These are phyloP conservation scores for Hermatobates lingyangjiaoensis DNA, from an alignment of 1,140 invertebrate species.

Conservation along the genomic window DNA sequence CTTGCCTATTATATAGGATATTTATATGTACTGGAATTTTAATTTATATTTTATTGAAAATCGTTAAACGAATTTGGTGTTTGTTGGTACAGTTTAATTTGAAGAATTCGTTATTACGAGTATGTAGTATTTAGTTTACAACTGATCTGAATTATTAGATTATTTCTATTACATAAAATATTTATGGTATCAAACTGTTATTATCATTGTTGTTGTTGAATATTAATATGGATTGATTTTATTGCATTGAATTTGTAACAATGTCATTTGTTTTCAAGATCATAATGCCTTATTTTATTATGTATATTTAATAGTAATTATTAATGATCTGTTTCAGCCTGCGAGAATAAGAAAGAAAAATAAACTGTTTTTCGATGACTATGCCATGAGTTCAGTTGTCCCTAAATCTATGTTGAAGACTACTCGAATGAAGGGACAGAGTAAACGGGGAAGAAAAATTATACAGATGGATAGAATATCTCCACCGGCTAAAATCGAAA, in stretches of 20 bases:
- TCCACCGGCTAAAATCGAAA: slow-evolving; percentile 23
- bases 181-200: not conserved
- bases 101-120: too few species aligned
- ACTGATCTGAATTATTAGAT: not conserved
- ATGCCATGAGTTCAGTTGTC: slow-evolving; percentile 60
- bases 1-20: too few species aligned
- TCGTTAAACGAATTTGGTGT: too few species aligned
- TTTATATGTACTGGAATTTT: too few species aligned
- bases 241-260: not conserved
- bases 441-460: slow-evolving; percentile 14
- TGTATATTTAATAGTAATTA: not conserved
- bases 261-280: not conserved
- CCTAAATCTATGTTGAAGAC: slow-evolving; percentile 30
- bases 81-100: too few species aligned
- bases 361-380: slow-evolving; percentile 76
- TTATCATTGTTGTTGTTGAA: not conserved
- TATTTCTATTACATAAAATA: not conserved
- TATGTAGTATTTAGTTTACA: too few species aligned
- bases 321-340: slow-evolving; percentile 30
- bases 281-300: not conserved
- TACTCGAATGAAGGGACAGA: slow-evolving; percentile 13
- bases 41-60: too few species aligned
- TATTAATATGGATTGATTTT: not conserved
- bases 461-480: too few species aligned
- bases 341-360: slow-evolving; percentile 79